Percentiles rank a stretch among this genome's conserved stretches.
phyloP scores from a whole-genome alignment of 2,797 vertebrate genomes.

The Typhlichthys eigenmanni region DNA sequence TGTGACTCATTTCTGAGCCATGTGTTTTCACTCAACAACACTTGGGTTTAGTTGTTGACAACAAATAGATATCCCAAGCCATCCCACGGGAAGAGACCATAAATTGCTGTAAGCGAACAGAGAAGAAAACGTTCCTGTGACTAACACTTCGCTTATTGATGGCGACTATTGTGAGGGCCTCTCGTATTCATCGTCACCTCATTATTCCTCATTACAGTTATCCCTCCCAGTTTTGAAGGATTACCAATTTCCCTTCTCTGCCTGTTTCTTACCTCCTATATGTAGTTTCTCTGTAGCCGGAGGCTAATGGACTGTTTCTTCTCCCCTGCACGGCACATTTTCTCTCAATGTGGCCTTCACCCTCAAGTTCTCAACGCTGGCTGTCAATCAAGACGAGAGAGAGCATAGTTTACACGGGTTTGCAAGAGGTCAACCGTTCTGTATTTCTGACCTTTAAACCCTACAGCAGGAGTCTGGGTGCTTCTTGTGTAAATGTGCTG shows the following conservation, averaged over 20 bases:
- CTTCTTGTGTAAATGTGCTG: conserved; percentile 81
- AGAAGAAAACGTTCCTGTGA: conserved; percentile 29
- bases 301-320: conserved; percentile 27
- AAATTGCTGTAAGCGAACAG: conserved; percentile 49
- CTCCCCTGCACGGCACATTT: conserved; percentile 26
- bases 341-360: conserved; percentile 45
- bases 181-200: background rate
- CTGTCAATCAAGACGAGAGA: conserved; percentile 56
- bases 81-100: conserved; percentile 52
- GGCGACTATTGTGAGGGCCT: conserved; percentile 15
- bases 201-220: conserved; percentile 37
- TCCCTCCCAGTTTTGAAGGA: conserved; percentile 14
- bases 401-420: conserved; percentile 41
- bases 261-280: conserved; percentile 4
- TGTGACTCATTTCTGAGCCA: conserved; percentile 62
- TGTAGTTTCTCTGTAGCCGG: conserved; percentile 33
- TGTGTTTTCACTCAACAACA: conserved; percentile 59
- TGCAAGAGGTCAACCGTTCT: conserved; percentile 77
- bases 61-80: conserved; percentile 55
- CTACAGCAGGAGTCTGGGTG: conserved; percentile 82
- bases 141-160: conserved; percentile 22
- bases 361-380: conserved; percentile 29
- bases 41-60: conserved; percentile 53
- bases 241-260: conserved; percentile 18
- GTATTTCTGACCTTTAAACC: conserved; percentile 84